These are phyloP conservation scores for Pyrocoelia pectoralis DNA, from an alignment of 2,888 invertebrate genomes.

Conservation along the genomic window DNA sequence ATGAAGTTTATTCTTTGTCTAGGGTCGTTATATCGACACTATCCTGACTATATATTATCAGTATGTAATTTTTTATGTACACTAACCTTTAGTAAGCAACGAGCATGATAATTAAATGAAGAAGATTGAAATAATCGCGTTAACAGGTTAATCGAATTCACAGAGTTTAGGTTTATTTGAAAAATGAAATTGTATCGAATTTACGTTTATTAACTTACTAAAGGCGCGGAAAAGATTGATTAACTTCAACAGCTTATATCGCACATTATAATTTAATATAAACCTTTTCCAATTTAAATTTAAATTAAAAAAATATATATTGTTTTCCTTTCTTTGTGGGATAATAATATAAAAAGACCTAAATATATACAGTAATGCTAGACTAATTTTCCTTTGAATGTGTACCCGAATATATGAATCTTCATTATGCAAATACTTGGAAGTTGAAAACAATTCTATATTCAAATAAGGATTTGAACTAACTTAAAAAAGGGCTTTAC, in stretches of 20 bases:
- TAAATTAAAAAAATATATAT: slow-evolving; percentile 3
- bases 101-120: no score
- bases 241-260: not conserved
- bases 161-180: no score
- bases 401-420: not conserved
- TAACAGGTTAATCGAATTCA: no score
- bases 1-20: no score
- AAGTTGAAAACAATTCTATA: slow-evolving; percentile 1
- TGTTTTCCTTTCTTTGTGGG: not conserved
- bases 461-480: not conserved
- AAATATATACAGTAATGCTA: not conserved
- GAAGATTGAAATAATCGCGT: no score
- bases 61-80: no score
- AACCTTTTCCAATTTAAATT: not conserved
- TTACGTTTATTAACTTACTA: no score
- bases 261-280: not conserved
- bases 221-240: not conserved
- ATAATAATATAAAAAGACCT: not conserved
- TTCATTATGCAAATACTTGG: slow-evolving; percentile 1
- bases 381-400: slow-evolving; percentile 1
- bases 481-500: slow-evolving; percentile 4
- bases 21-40: no score
- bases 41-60: no score
- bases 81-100: no score
- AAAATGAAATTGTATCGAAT: no score